Evolutionary conservation across 2,797 vertebrate genomes (phyloP), one percentile per base, ranked within the genome.

Genomic region (Acomys russatus): DNA sequence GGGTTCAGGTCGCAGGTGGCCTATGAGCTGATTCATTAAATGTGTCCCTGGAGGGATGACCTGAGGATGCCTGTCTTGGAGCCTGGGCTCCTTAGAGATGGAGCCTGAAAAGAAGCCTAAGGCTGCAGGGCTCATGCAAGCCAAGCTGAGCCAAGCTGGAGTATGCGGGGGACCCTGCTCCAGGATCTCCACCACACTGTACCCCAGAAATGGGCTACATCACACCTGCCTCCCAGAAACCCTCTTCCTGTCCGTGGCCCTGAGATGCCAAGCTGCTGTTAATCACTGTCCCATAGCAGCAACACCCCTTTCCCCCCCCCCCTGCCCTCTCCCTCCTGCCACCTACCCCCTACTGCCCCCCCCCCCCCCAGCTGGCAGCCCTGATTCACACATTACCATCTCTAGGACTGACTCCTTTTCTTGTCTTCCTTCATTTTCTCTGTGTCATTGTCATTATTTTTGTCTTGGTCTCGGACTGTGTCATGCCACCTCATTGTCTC

Each of bases 1-100:
- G 92, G 68, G 35, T 95, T 94, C 85, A 89, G 97, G 97, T 95
- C 94, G 59, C 97, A 97, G 97, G 95, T 97, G 97, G 95, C 94
- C 95, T 79, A 17, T 49, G 61, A 74, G 20, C 94, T 66, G 94
- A 86, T 95, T 97, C 97, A 97, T 97, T 98, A 98, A 95, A 33
- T 88, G 70, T 93, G 96, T 97, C 92, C 96, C 96, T 97, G 96
- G 93, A 90, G 77, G 86, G 77, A 92, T 89, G 92, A 96, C 82
- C 76, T 79, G 63, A 94, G 86, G 80, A 90, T 92, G 88, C 88
- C 38, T 33, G 79, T 71, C 80, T 92, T 92, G 8, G 91, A 95
- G 96, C 87, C 22, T 61, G 38, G 56, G 88, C 61, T 93, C 61
- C 86, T 96, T 89, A 76, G 90, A 87, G 54, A 86, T 56, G 90